These are phyloP conservation scores for Meriones unguiculatus DNA, from an alignment of 2,113 vertebrate genomes.

Conservation along the genomic window DNA sequence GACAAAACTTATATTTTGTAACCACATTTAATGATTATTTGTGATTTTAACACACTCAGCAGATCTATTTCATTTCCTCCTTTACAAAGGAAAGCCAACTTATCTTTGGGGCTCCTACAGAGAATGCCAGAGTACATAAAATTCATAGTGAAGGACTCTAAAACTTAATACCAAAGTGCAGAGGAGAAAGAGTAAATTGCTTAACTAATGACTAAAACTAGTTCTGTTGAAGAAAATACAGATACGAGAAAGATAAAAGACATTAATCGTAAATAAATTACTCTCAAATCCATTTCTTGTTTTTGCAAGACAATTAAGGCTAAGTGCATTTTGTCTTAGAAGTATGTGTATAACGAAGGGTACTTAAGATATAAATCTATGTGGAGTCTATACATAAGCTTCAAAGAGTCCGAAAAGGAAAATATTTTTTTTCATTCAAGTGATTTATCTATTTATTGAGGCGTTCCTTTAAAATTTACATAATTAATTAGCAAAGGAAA, in stretches of 20 bases:
- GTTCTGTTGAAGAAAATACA: slow-evolving; percentile 24
- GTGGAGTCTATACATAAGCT: background rate
- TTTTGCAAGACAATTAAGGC: slow-evolving; percentile 17
- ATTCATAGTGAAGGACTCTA: background rate
- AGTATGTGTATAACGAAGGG: background rate
- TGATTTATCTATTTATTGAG: too few species aligned
- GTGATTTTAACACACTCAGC: background rate
- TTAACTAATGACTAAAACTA: slow-evolving; percentile 41
- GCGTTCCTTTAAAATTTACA: too few species aligned
- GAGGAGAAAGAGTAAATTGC: background rate
- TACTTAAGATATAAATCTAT: slow-evolving; percentile 6
- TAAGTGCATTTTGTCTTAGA: background rate
- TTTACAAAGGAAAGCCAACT: background rate
- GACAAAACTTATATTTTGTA: slow-evolving; percentile 34
- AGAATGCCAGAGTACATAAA: background rate
- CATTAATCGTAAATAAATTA: background rate
- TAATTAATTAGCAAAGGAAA: too few species aligned
- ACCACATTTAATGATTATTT: background rate
- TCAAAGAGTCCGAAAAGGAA: slow-evolving; percentile 30
- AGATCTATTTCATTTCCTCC: background rate
- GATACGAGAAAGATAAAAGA: background rate
- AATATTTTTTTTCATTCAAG: too few species aligned
- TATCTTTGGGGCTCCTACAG: background rate
- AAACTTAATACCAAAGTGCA: background rate
- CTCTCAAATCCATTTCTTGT: slow-evolving; percentile 30